Percentiles rank a stretch among this genome's conserved stretches.
Evolutionary conservation across 64 coral and sea anemone genomes (phyloP).

Genomic region (Astreopora myriophthalma): DNA sequence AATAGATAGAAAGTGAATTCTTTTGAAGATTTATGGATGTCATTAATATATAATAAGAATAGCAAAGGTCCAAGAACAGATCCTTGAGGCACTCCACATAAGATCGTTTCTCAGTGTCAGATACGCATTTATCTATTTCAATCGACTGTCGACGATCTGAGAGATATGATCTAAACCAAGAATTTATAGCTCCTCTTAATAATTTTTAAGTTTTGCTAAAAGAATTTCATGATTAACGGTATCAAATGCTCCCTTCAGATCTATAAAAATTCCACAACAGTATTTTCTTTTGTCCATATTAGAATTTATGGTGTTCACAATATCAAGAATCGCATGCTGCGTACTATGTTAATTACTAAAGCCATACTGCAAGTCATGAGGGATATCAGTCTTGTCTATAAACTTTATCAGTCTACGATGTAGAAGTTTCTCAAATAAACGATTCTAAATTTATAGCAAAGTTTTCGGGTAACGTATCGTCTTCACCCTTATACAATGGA

Average conservation of each 20-base stretch:
- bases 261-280: no score
- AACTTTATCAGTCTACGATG: neutral
- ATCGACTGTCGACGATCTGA: no score
- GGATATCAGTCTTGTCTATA: neutral
- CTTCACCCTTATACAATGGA: neutral
- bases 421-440: slow-evolving; percentile 1
- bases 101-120: no score
- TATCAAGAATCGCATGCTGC: neutral
- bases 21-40: no score
- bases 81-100: no score
- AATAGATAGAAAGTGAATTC: no score
- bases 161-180: no score
- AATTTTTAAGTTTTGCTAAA: no score
- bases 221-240: neutral
- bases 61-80: no score
- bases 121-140: no score
- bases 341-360: neutral
- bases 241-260: neutral
- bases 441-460: neutral
- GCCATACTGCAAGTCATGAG: neutral
- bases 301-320: neutral
- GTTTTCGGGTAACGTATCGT: neutral
- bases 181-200: no score
- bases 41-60: no score
- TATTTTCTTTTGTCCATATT: neutral